These are phyloP conservation scores for Xiphophorus couchianus DNA, from an alignment of 2,113 vertebrate species.

Conservation along the genomic window DNA sequence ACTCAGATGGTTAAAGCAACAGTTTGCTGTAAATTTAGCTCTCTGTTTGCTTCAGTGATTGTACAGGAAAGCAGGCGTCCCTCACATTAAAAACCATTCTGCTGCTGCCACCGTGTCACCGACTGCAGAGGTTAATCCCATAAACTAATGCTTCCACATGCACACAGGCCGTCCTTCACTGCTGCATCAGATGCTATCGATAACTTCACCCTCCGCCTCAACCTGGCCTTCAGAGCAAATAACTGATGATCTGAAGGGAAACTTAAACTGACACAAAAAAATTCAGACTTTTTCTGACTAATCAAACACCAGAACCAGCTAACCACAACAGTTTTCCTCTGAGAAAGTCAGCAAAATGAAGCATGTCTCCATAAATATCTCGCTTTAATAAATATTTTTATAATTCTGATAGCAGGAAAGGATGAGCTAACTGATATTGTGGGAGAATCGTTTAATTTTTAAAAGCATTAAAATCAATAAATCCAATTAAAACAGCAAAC, in stretches of 20 bases:
- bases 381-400: too few relatives aligned
- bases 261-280: slow-evolving; percentile 5
- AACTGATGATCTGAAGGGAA: slow-evolving; percentile 44
- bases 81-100: not conserved
- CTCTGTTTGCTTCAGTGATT: not conserved
- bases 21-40: not conserved
- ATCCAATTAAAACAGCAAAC: too few relatives aligned
- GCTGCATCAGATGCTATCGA: slow-evolving; percentile 47
- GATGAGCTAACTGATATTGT: too few relatives aligned
- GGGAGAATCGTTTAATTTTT: too few relatives aligned
- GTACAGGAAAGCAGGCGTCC: not conserved
- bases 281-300: not conserved
- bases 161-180: slow-evolving; percentile 47
- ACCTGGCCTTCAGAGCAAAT: slow-evolving; percentile 24
- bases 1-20: not conserved
- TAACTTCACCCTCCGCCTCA: slow-evolving; percentile 29
- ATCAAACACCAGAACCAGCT: not conserved
- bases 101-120: not conserved
- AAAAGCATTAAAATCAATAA: too few relatives aligned
- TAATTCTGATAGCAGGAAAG: too few relatives aligned
- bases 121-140: slow-evolving; percentile 53
- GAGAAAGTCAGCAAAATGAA: not conserved
- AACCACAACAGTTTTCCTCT: not conserved
- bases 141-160: slow-evolving; percentile 48
- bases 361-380: too few relatives aligned